A percentile compares a stretch with the other conserved stretches of the same genome.
Evolutionary conservation across 2,797 vertebrate genomes (phyloP).

Genomic region (Zonotrichia albicollis): DNA sequence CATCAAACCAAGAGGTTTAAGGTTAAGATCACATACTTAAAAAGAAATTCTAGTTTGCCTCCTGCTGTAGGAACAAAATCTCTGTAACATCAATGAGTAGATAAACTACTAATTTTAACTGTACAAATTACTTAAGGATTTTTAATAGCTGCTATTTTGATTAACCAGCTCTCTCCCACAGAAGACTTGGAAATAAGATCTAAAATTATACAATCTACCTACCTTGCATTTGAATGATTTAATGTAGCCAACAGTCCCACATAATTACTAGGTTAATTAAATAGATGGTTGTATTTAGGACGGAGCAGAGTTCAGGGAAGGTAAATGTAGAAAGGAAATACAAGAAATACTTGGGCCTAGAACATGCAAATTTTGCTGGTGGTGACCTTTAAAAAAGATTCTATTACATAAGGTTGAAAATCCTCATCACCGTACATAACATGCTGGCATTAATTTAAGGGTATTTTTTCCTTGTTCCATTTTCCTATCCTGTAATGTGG

Average conservation of each 20-base stretch:
- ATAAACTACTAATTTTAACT: not conserved
- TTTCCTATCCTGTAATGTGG: constrained; percentile 26
- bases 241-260: not conserved
- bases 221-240: not conserved
- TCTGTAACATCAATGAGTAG: not conserved
- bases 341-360: constrained; percentile 13
- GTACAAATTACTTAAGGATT: not conserved
- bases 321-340: constrained; percentile 32
- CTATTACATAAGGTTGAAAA: constrained; percentile 39
- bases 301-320: not conserved
- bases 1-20: not conserved
- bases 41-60: not conserved
- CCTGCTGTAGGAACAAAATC: not conserved
- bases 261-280: constrained; percentile 22
- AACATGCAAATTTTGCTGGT: constrained; percentile 5
- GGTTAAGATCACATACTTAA: not conserved
- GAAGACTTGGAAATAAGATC: not conserved
- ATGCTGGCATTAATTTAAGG: not conserved
- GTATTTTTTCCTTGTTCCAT: constrained; percentile 24
- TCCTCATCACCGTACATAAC: not conserved
- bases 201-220: not conserved
- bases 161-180: not conserved
- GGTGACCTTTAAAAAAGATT: constrained; percentile 47
- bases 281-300: constrained; percentile 26
- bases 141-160: not conserved